Base-by-base conservation (phyloP, 2,797 vertebrate species). In the Parambassis ranga region DNA sequence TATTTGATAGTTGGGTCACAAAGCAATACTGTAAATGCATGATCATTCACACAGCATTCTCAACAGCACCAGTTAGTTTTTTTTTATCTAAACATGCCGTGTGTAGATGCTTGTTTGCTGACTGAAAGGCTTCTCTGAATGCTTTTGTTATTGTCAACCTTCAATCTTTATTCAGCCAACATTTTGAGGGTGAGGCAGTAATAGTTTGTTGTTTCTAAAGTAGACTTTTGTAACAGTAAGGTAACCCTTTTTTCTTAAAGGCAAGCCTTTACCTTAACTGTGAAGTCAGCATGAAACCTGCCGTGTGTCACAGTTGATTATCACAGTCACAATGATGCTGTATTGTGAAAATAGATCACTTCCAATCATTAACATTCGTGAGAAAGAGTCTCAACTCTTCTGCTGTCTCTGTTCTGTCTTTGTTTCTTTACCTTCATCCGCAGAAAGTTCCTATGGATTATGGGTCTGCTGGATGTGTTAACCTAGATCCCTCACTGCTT, bases 401-500 rank as follows among this genome's bases (percentile, higher is more conserved):
- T 42, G 7, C 32, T 63, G 32, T 36, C 32, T 41, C 14, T 13
- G 11, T 23, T 57, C 47, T 62, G 3, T 18, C 20, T 67, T 15
- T 60, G 10, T 48, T 32, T 42, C 46, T 32, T 42, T 38, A 59
- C 35, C 63, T 44, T 57, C 31, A 47, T 50, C 23, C 36, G 23
- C 27, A 5, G 14, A 59, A 48, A 43, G 52, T 66, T 61, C 31
- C 51, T 4, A 10, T 41, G 61, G 67, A 56, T 56, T 62, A 48
- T n/a, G 39, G 47, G 23, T 50, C 59, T 31, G 36, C 46, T 26
- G 31, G 71, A 42, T 64, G 46, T 28, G 38, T 72, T 70, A 66
- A 57, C 57, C 53, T 47, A 56, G 63, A 59, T 68, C 31, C 35
- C 19, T 37, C 27, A 41, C 16, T 69, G 20, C 23, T 20, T 62